A percentile compares a stretch with the other conserved stretches of the same genome.
phyloP scores from a whole-genome alignment of 2,797 vertebrate genomes.

The Acomys russatus region DNA sequence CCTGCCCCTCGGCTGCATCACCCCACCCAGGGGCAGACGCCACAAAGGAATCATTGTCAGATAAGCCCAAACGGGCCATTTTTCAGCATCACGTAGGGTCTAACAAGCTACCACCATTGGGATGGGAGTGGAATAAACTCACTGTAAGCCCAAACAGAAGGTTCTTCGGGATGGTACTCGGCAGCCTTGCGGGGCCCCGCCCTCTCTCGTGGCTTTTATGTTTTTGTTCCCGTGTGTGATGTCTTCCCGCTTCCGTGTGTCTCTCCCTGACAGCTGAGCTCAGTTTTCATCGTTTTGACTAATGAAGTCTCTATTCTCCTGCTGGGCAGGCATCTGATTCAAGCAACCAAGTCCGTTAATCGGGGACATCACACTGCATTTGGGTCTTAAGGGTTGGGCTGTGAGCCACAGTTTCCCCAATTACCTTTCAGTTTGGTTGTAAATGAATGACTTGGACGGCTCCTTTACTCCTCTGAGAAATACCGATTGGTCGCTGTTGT shows the following conservation, averaged over 20 bases:
- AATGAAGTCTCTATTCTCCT: background rate
- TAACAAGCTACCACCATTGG: no score
- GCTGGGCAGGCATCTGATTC: background rate
- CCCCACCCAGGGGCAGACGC: fast-evolving
- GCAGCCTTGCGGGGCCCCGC: background rate
- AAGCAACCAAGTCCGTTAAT: background rate
- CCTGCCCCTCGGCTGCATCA: background rate
- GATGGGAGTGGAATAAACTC: background rate
- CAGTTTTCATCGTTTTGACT: constrained; percentile 17
- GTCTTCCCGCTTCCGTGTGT: fast-evolving
- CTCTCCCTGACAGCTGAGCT: background rate
- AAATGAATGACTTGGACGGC: no score
- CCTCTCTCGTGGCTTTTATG: background rate
- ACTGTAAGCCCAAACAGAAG: background rate
- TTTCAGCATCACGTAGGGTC: fast-evolving
- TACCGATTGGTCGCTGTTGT: fast-evolving
- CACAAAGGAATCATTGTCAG: fast-evolving
- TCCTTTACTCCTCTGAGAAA: background rate
- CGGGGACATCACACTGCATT: background rate
- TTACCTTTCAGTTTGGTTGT: background rate
- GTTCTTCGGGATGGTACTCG: background rate
- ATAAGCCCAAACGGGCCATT: fast-evolving
- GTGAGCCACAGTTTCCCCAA: background rate
- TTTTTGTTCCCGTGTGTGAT: fast-evolving
- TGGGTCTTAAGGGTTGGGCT: background rate